Evolutionary conservation across 2,888 invertebrate species (phyloP).

Genomic region (Drosophila meridionalis): DNA sequence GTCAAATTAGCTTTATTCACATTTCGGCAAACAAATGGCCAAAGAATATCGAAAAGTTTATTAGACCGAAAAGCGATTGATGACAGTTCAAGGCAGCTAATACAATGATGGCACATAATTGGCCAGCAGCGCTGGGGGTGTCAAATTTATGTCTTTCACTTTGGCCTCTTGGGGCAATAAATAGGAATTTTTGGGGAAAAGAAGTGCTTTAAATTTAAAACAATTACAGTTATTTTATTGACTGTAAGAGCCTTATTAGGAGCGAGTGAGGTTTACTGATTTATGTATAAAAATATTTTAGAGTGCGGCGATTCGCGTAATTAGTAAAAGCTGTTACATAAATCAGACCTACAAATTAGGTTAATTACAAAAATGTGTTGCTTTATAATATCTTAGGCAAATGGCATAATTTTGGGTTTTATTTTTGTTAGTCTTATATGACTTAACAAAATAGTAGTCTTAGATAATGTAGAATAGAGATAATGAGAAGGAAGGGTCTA

Average conservation of each 20-base stretch:
- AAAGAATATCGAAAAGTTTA: constrained; percentile 48
- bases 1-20: constrained; percentile 69
- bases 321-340: neutral
- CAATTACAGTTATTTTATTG: constrained; percentile 3
- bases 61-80: constrained; percentile 59
- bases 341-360: neutral
- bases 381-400: neutral
- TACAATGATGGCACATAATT: constrained; percentile 24
- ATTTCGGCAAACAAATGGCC: constrained; percentile 55
- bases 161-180: neutral
- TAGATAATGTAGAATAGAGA: neutral
- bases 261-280: neutral
- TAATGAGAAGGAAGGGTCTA: neutral
- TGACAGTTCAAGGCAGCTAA: constrained; percentile 35
- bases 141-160: constrained; percentile 5
- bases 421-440: too few relatives aligned
- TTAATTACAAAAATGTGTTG: neutral
- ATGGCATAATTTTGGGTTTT: neutral
- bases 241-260: neutral
- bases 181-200: neutral
- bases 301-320: neutral
- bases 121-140: neutral
- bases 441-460: too few relatives aligned
- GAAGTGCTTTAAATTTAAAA: constrained; percentile 3
- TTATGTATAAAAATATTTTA: neutral